phyloP scores from a whole-genome alignment of 2,888 invertebrate species.

The Agonum fuliginosum region DNA sequence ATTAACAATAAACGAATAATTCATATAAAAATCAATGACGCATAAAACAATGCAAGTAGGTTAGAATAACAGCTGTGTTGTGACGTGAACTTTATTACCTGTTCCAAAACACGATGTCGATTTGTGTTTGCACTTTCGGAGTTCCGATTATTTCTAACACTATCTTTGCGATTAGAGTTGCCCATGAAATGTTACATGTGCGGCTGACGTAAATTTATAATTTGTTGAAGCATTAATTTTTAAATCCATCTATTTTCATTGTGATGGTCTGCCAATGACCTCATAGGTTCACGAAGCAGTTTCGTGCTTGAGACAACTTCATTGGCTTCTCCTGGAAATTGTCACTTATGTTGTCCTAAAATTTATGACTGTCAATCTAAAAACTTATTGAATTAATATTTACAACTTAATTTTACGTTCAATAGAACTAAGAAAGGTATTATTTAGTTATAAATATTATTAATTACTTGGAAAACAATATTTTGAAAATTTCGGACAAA shows the following conservation, averaged over 20 bases:
- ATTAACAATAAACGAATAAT: conserved; percentile 60
- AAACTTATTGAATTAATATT: neutral
- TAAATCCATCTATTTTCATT: conserved; percentile 51
- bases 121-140: conserved; percentile 67
- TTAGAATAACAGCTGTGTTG: conserved; percentile 63
- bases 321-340: conserved; percentile 41
- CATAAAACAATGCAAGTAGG: conserved; percentile 68
- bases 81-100: conserved; percentile 67
- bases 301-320: conserved; percentile 45
- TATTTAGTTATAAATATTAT: neutral
- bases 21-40: conserved; percentile 66
- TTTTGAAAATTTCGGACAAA: no score
- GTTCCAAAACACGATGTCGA: conserved; percentile 67
- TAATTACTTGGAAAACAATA: neutral
- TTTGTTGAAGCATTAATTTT: conserved; percentile 44
- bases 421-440: neutral
- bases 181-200: conserved; percentile 68
- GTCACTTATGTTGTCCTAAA: neutral
- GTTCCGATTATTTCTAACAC: conserved; percentile 65
- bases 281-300: conserved; percentile 49
- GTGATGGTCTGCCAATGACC: conserved; percentile 54
- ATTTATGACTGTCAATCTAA: neutral
- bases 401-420: neutral
- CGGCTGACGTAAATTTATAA: conserved; percentile 47
- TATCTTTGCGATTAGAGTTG: conserved; percentile 68